Conservation (phyloP, 2,113 vertebrate species). For the Chaenocephalus aceratus region DNA sequence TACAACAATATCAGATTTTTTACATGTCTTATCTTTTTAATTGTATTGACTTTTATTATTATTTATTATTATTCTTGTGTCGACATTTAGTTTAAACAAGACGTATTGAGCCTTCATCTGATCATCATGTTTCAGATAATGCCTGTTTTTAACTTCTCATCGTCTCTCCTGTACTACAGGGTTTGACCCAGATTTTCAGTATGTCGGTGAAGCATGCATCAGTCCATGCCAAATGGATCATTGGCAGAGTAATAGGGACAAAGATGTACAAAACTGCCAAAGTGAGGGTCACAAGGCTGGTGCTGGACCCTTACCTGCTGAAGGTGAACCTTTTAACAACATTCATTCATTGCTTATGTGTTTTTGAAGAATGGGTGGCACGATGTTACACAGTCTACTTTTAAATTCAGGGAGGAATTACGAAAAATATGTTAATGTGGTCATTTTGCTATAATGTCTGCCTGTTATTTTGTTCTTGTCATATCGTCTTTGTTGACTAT, state of each 20-base stretch:
- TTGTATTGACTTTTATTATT: too few relatives aligned
- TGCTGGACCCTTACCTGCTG: conserved; percentile 92
- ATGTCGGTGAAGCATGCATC: conserved; percentile 89
- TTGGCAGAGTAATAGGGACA: conserved; percentile 95
- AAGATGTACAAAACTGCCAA: conserved; percentile 97
- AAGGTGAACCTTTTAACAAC: conserved; percentile 84
- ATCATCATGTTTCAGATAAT: not conserved
- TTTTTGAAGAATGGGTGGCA: too few relatives aligned
- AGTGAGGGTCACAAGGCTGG: conserved; percentile 94
- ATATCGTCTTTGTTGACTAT: too few relatives aligned
- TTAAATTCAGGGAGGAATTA: not conserved
- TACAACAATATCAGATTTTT: too few relatives aligned
- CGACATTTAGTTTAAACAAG: not conserved
- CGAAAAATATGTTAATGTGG: not conserved
- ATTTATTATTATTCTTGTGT: not conserved
- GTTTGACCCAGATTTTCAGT: conserved; percentile 52
- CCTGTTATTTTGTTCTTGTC: too few relatives aligned
- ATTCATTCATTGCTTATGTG: not conserved
- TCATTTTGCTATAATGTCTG: too few relatives aligned
- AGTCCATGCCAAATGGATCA: conserved; percentile 95
- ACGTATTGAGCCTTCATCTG: not conserved
- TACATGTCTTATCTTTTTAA: too few relatives aligned
- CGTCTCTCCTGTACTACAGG: not conserved
- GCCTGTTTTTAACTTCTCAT: not conserved
- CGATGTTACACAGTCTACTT: not conserved